phyloP scores from a whole-genome alignment of 2,888 invertebrate species.

The Andrena chrysosceles region DNA sequence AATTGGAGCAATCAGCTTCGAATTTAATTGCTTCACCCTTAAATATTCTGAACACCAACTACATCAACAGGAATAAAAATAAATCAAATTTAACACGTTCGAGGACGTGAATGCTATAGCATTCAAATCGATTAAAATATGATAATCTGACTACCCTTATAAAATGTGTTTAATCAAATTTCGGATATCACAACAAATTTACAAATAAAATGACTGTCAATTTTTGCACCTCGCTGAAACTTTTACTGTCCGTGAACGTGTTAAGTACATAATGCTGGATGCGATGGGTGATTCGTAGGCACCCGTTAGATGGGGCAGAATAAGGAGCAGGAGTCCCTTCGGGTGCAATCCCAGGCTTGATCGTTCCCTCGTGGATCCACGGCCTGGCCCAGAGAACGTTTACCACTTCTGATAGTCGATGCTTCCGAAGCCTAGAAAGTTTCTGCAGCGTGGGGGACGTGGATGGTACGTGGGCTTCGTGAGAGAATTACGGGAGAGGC shows the following conservation, averaged over 20 bases:
- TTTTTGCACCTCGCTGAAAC: no score
- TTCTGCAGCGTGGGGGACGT: slow-evolving; percentile 20
- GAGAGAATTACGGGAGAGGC: slow-evolving; percentile 43
- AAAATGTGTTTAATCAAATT: no score
- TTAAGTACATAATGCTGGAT: background rate
- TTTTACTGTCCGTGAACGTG: no score
- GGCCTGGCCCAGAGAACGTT: slow-evolving; percentile 23
- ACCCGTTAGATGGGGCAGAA: slow-evolving; percentile 29
- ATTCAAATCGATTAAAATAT: no score
- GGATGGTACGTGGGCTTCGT: slow-evolving; percentile 36
- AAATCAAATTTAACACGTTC: no score
- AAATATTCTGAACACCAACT: background rate
- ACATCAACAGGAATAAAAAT: background rate
- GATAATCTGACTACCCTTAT: no score
- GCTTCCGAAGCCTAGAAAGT: slow-evolving; percentile 39
- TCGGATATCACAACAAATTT: no score
- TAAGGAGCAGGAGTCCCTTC: slow-evolving; percentile 42
- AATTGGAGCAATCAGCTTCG: no score
- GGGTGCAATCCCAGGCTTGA: slow-evolving; percentile 61
- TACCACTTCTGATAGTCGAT: slow-evolving; percentile 50
- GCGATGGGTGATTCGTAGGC: slow-evolving; percentile 24
- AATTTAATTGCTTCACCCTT: background rate
- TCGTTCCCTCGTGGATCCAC: slow-evolving; percentile 71
- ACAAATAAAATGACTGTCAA: no score
- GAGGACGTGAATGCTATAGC: no score